phyloP scores from a whole-genome alignment of 2,113 vertebrate genomes.

The Dicerorhinus sumatrensis region DNA sequence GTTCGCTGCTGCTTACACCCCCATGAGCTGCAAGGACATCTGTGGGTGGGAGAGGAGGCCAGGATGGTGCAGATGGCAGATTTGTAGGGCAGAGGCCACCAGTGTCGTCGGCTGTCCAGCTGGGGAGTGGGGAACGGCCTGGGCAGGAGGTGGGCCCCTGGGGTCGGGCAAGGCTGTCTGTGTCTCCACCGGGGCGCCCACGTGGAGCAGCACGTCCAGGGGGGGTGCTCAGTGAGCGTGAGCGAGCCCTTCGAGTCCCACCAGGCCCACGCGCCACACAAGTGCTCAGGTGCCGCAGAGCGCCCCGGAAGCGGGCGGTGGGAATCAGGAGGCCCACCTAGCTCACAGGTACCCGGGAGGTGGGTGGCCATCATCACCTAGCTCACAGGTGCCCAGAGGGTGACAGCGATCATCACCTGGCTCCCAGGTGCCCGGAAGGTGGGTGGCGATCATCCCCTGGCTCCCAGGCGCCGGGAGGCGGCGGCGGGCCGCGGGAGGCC shows the following conservation, averaged over 20 bases:
- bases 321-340: not conserved
- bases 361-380: too few species aligned
- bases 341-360: too few species aligned
- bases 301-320: not conserved
- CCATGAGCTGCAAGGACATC: rapidly evolving
- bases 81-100: rapidly evolving
- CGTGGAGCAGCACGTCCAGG: not conserved
- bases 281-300: not conserved
- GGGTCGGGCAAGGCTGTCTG: not conserved
- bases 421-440: too few species aligned
- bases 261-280: too few species aligned
- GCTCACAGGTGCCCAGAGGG: not conserved
- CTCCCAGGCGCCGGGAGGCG: not conserved
- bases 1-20: not conserved
- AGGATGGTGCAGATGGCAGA: rapidly evolving
- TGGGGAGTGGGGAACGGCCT: not conserved
- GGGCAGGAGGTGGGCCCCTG: not conserved
- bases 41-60: not conserved
- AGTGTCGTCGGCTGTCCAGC: rapidly evolving
- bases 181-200: not conserved
- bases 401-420: not conserved
- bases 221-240: not conserved
- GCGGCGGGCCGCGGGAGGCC: not conserved
- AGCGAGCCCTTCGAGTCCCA: not conserved
- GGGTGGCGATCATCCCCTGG: too few species aligned